A percentile compares a stretch with the other conserved stretches of the same genome.
phyloP scores from a whole-genome alignment of 2,888 invertebrate species.

The Chrysolina americana region DNA sequence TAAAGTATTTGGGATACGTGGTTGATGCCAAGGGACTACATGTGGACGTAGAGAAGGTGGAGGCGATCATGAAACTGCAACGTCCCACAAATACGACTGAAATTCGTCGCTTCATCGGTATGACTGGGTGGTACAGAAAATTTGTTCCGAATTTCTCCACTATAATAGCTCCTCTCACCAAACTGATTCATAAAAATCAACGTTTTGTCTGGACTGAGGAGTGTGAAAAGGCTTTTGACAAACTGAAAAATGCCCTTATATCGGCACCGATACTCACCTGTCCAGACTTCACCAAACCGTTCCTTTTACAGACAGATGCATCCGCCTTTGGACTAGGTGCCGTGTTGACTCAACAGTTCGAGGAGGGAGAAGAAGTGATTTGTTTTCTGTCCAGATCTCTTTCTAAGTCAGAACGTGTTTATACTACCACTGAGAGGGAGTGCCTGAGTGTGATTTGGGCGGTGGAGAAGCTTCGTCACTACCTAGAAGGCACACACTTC shows the following conservation, averaged over 20 bases:
- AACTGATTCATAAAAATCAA: too few species aligned
- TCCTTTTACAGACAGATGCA: slow-evolving; percentile 18
- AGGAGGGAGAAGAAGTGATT: slow-evolving; percentile 49
- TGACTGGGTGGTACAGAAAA: slow-evolving; percentile 44
- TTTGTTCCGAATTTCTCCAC: too few species aligned
- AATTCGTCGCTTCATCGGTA: slow-evolving; percentile 44
- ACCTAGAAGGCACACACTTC: slow-evolving; percentile 47
- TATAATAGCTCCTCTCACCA: too few species aligned
- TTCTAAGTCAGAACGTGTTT: slow-evolving; percentile 34
- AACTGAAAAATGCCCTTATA: slow-evolving; percentile 29
- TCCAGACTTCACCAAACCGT: slow-evolving; percentile 49
- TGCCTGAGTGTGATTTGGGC: slow-evolving; percentile 49
- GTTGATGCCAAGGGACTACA: slow-evolving; percentile 16
- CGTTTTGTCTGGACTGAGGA: too few species aligned
- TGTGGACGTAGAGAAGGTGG: slow-evolving; percentile 24
- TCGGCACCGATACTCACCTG: slow-evolving; percentile 50
- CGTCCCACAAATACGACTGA: slow-evolving; percentile 6
- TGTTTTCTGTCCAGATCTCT: slow-evolving; percentile 41
- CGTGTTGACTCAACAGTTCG: slow-evolving; percentile 45
- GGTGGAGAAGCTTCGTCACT: slow-evolving; percentile 48
- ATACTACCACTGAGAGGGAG: slow-evolving; percentile 47
- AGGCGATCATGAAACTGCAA: slow-evolving; percentile 11
- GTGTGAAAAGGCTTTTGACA: slow-evolving; percentile 17
- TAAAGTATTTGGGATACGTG: slow-evolving; percentile 30
- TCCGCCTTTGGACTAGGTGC: slow-evolving; percentile 48